A percentile compares a stretch with the other conserved stretches of the same genome.
These are phyloP conservation scores for Pangasius macronema DNA, from an alignment of 2,797 vertebrate genomes.

Conservation along the genomic window DNA sequence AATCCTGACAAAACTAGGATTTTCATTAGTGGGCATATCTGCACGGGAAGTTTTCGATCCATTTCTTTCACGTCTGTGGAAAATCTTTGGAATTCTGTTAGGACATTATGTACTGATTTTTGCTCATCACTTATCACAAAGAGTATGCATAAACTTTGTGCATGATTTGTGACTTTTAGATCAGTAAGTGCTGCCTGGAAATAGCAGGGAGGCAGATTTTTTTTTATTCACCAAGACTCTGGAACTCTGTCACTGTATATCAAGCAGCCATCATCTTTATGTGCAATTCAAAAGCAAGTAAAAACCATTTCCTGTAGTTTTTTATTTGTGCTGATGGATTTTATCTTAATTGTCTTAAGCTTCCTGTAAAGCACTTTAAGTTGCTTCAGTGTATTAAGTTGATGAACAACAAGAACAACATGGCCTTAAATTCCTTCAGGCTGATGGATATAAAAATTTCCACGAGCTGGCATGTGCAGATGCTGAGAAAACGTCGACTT, in stretches of 20 bases:
- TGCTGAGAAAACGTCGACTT: constrained; percentile 40
- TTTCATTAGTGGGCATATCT: neutral
- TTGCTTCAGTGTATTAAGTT: neutral
- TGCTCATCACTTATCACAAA: neutral
- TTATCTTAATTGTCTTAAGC: neutral
- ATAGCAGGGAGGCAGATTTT: neutral
- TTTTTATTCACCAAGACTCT: neutral
- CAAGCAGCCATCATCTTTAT: neutral
- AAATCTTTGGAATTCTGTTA: neutral
- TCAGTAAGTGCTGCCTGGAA: neutral
- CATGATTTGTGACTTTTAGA: neutral
- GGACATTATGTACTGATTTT: neutral
- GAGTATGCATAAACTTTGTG: neutral
- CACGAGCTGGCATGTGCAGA: constrained; percentile 35
- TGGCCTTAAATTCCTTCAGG: constrained; percentile 13
- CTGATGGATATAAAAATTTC: constrained; percentile 22
- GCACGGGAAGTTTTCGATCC: neutral
- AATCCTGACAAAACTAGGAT: neutral
- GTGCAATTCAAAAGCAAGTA: neutral
- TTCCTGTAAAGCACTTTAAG: neutral
- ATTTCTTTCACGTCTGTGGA: neutral
- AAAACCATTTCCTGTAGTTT: neutral
- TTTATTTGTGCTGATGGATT: constrained; percentile 1
- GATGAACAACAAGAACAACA: neutral
- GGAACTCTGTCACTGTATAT: neutral